These are phyloP conservation scores for Falcaria lacertinaria DNA, from an alignment of 2,888 invertebrate genomes.

Conservation along the genomic window DNA sequence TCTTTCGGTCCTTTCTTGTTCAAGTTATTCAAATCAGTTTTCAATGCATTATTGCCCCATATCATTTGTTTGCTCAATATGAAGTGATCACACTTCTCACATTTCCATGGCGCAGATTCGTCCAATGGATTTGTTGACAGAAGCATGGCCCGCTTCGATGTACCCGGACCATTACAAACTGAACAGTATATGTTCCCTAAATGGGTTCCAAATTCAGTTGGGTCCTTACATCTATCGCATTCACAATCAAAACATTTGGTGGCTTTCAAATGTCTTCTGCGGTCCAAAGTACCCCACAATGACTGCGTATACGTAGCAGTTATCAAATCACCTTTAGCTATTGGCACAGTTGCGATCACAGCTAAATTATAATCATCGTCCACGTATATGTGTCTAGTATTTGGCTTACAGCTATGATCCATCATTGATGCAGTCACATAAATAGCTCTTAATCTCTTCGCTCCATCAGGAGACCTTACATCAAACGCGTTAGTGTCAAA, in stretches of 20 bases:
- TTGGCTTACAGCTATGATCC: slow-evolving; percentile 86
- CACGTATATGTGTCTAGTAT: slow-evolving; percentile 83
- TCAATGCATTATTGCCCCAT: slow-evolving; percentile 81
- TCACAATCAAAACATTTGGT: slow-evolving; percentile 85
- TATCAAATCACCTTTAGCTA: slow-evolving; percentile 83
- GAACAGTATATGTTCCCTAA: slow-evolving; percentile 82
- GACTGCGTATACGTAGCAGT: slow-evolving; percentile 86
- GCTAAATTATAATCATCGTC: slow-evolving; percentile 81
- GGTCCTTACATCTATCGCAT: slow-evolving; percentile 84
- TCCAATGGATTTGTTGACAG: slow-evolving; percentile 81
- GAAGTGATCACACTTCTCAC: slow-evolving; percentile 81
- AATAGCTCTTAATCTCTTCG: slow-evolving; percentile 79
- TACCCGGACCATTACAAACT: slow-evolving; percentile 73
- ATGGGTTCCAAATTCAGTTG: slow-evolving; percentile 83
- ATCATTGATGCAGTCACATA: slow-evolving; percentile 84
- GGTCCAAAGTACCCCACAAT: slow-evolving; percentile 83
- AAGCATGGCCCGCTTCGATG: slow-evolving; percentile 66
- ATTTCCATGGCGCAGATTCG: slow-evolving; percentile 81
- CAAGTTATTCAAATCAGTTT: slow-evolving; percentile 77
- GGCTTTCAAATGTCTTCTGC: slow-evolving; percentile 80
- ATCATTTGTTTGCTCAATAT: slow-evolving; percentile 80
- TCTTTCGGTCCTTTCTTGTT: slow-evolving; percentile 74
- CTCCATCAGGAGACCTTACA: slow-evolving; percentile 74
- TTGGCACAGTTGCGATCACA: slow-evolving; percentile 82
- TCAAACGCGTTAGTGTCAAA: slow-evolving; percentile 87